Evolutionary conservation across 2,113 vertebrate genomes (phyloP), one percentile per base, ranked within the genome.

Genomic region (Anguilla rostrata): DNA sequence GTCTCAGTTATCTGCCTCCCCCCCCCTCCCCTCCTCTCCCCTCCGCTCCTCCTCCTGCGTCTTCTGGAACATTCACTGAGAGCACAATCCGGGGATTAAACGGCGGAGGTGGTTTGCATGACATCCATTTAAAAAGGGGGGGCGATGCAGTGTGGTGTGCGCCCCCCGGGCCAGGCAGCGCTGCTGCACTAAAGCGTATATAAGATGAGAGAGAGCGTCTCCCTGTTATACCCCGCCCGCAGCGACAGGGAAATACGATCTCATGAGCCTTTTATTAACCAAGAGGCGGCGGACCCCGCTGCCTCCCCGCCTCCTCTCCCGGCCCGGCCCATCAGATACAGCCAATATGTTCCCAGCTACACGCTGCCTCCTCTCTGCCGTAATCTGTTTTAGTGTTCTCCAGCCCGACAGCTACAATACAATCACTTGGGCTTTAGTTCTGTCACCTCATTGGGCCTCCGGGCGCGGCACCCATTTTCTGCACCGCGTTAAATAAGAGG

Each of bases 221-320:
- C 82, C 86, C 82, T 56, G 66, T 46, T 29, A 22, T 63, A 40
- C 39, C 20, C 78, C 78, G 43, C 86, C 71, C 40, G 81, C 78
- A 84, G 78, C 39, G 39, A 84, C 53, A 14, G 78, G 82, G 83
- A 87, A 81, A 87, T 81, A 84, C 75, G 83, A 81, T 87, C 83
- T 81, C 29, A 39, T 60, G 83, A 87, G 86, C 81, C 84, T 85
- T 66, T 57, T 85, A 85, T 87, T 87, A 85, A 82, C 75, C 39
- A 40, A 81, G 87, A 85, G 78, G 82, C 49, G 11, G 39, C 29
- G 22, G 34, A 60, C 49, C 66, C 12, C 60, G 5, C 56, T 26
- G 16, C 22, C 20, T 71, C 60, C 60, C 15, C 78, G 12, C 53
- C 56, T 29, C 26, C 71, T 85, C 84, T 79, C 22, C 84, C 5